phyloP scores from a whole-genome alignment of 2,113 vertebrate species.

The Sebastes schlegelii region DNA sequence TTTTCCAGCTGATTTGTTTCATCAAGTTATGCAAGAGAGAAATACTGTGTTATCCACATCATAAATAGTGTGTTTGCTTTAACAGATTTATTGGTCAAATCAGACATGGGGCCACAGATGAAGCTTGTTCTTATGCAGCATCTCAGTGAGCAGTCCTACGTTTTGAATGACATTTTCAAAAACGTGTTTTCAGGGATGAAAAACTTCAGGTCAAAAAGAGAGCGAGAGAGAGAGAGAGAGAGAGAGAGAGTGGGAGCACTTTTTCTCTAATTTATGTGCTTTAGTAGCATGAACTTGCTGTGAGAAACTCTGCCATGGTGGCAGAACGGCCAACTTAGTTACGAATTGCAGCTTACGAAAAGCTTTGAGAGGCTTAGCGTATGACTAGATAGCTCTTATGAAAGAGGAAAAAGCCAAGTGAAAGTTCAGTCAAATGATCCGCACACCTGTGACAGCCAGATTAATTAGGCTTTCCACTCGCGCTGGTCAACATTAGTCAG shows the following conservation, averaged over 20 bases:
- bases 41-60: not conserved
- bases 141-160: not conserved
- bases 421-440: conserved; percentile 16
- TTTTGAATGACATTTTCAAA: not conserved
- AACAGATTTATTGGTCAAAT: not conserved
- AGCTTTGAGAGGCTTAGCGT: not conserved
- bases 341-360: not conserved
- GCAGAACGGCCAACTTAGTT: not conserved
- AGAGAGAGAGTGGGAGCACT: not conserved
- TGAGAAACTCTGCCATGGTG: not conserved
- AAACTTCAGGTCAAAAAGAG: not conserved
- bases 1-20: not conserved
- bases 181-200: not conserved
- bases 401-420: not conserved
- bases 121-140: not conserved
- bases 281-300: too few species aligned
- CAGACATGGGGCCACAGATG: not conserved
- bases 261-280: not conserved
- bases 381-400: not conserved
- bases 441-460: conserved; percentile 30
- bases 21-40: not conserved
- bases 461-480: conserved; percentile 3
- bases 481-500: not conserved
- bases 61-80: not conserved
- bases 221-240: not conserved